These are phyloP conservation scores for Plodia interpunctella DNA, from an alignment of 1,140 invertebrate species.

Conservation along the genomic window DNA sequence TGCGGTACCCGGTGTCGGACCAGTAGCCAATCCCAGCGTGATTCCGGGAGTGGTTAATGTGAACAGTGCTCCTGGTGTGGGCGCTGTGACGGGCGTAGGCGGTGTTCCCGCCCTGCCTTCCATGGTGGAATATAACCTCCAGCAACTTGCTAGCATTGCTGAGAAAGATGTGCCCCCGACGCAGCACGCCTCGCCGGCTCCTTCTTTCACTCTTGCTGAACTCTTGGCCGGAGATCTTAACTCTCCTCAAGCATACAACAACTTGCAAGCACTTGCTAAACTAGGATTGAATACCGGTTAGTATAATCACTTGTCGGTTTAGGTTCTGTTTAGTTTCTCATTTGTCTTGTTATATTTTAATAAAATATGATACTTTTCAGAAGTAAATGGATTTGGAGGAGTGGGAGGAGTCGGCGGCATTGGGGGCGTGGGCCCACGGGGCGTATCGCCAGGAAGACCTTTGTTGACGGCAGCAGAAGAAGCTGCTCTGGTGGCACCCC, in stretches of 20 bases:
- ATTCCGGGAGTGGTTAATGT: conserved; percentile 56
- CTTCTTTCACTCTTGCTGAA: conserved; percentile 84
- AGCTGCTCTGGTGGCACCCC: conserved; percentile 64
- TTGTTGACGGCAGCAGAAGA: conserved; percentile 65
- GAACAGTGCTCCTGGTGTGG: conserved; percentile 53
- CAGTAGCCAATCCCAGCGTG: conserved; percentile 40
- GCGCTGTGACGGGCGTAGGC: conserved; percentile 49
- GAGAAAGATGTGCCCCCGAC: conserved; percentile 77
- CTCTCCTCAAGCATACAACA: conserved; percentile 88
- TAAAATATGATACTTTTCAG: conserved; percentile 34
- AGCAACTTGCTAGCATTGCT: conserved; percentile 87
- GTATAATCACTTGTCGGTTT: conserved; percentile 19
- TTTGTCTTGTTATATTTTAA: conserved; percentile 1
- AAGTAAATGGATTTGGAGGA: conserved; percentile 65
- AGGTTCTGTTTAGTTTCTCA: not conserved
- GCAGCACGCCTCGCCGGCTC: conserved; percentile 82
- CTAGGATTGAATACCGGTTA: conserved; percentile 86
- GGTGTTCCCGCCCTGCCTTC: conserved; percentile 78
- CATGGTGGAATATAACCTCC: conserved; percentile 90
- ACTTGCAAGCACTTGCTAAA: conserved; percentile 92
- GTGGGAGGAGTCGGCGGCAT: conserved; percentile 48
- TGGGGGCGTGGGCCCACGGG: conserved; percentile 60
- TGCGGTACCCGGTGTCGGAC: conserved; percentile 43
- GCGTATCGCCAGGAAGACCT: conserved; percentile 72
- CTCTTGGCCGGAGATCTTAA: conserved; percentile 84